phyloP scores from a whole-genome alignment of 2,797 vertebrate genomes.

The Mormyrus proboscirostris region DNA sequence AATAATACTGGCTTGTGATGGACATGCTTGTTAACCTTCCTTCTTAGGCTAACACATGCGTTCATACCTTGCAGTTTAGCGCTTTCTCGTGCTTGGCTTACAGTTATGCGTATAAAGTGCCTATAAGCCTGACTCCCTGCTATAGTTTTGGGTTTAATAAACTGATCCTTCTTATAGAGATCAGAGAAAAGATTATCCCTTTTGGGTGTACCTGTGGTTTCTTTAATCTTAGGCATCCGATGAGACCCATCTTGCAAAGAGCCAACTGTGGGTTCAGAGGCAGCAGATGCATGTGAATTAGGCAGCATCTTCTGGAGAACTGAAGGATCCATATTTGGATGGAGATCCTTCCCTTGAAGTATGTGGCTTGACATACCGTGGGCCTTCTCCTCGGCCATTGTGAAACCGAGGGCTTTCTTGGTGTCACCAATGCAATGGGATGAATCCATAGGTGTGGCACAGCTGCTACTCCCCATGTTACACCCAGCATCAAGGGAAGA shows the following conservation, averaged over 20 bases:
- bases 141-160: constrained; percentile 17
- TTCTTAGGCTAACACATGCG: constrained; percentile 14
- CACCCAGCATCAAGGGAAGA: constrained; percentile 85
- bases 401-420: constrained; percentile 51
- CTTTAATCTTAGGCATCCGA: constrained; percentile 93
- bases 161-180: constrained; percentile 17
- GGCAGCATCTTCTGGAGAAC: constrained; percentile 73
- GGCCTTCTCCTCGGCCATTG: constrained; percentile 58
- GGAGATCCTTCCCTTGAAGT: constrained; percentile 64
- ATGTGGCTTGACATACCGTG: constrained; percentile 62
- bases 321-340: constrained; percentile 73
- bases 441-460: constrained; percentile 77
- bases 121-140: constrained; percentile 7
- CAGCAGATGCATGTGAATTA: constrained; percentile 71
- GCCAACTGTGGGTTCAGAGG: constrained; percentile 74
- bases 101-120: constrained; percentile 13
- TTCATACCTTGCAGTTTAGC: constrained; percentile 7
- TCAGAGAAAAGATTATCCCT: constrained; percentile 33
- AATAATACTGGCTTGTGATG: constrained; percentile 11
- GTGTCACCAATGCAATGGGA: constrained; percentile 70
- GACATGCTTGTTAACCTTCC: constrained; percentile 21
- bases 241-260: constrained; percentile 80
- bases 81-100: constrained; percentile 20
- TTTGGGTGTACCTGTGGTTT: constrained; percentile 97
- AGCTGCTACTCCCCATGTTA: constrained; percentile 74